These are phyloP conservation scores for Spisula subtruncata DNA, from an alignment of 2,888 invertebrate species.

Conservation along the genomic window DNA sequence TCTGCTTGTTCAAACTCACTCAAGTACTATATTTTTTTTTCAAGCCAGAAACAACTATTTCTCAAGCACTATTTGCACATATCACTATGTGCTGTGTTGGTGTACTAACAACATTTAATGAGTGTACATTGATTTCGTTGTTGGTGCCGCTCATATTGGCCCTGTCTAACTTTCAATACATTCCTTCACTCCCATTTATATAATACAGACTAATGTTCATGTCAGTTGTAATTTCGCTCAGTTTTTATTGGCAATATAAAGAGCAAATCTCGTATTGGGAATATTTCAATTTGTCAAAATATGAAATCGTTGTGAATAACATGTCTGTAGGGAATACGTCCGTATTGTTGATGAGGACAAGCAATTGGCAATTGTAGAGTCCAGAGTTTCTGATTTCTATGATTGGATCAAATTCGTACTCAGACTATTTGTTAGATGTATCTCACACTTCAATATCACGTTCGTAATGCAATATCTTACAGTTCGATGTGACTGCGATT, in stretches of 20 bases:
- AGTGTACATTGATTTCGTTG: no score
- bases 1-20: no score
- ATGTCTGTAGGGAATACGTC: background rate
- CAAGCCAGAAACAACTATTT: no score
- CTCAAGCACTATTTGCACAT: no score
- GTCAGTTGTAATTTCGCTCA: background rate
- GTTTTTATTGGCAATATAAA: slow-evolving; percentile 17
- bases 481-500: no score
- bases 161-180: background rate
- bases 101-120: no score
- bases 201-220: slow-evolving; percentile 13
- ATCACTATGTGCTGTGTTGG: no score
- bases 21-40: no score
- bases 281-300: slow-evolving; percentile 38
- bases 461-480: no score
- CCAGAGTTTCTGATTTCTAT: slow-evolving; percentile 1
- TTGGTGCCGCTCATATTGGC: background rate
- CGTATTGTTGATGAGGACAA: background rate
- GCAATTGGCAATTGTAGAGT: background rate
- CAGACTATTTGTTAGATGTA: background rate
- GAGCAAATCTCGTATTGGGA: background rate
- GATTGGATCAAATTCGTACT: background rate
- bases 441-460: background rate
- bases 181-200: background rate
- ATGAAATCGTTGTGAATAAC: slow-evolving; percentile 31